These are phyloP conservation scores for Parascotia fuliginaria DNA, from an alignment of 2,888 invertebrate genomes.

Conservation along the genomic window DNA sequence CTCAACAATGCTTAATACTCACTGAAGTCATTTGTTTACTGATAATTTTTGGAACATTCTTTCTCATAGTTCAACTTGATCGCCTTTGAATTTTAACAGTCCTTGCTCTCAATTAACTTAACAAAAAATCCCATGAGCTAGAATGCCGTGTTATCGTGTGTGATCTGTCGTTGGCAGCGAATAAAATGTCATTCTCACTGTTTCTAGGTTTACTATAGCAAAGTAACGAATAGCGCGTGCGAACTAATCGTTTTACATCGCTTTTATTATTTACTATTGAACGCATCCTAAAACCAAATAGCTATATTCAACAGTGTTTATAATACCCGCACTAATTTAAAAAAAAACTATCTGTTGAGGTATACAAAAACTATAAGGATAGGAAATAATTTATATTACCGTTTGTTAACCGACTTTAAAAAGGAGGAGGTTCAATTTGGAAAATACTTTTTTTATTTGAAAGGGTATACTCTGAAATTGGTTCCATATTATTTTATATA, in stretches of 20 bases:
- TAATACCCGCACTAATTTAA: no score
- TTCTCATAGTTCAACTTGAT: slow-evolving; percentile 34
- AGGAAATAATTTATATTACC: no score
- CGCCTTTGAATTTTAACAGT: slow-evolving; percentile 31
- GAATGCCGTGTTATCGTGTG: slow-evolving; percentile 33
- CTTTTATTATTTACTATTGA: slow-evolving; percentile 27
- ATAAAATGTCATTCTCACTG: slow-evolving; percentile 32
- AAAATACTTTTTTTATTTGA: no score
- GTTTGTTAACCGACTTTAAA: no score
- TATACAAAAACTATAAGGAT: no score
- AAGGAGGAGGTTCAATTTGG: no score
- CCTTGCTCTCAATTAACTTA: slow-evolving; percentile 40
- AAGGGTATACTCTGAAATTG: no score
- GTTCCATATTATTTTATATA: no score
- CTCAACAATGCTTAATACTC: slow-evolving; percentile 23
- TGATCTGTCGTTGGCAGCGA: slow-evolving; percentile 25
- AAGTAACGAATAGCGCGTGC: slow-evolving; percentile 33
- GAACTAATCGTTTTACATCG: slow-evolving; percentile 25
- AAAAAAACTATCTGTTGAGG: no score
- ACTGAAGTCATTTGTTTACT: slow-evolving; percentile 29
- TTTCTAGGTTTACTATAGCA: slow-evolving; percentile 43
- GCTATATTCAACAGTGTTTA: not conserved
- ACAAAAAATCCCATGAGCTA: slow-evolving; percentile 36
- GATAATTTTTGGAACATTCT: slow-evolving; percentile 30
- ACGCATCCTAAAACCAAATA: slow-evolving; percentile 30